Base-by-base conservation (phyloP, 2,888 invertebrate genomes). In the Baronia brevicornis region DNA sequence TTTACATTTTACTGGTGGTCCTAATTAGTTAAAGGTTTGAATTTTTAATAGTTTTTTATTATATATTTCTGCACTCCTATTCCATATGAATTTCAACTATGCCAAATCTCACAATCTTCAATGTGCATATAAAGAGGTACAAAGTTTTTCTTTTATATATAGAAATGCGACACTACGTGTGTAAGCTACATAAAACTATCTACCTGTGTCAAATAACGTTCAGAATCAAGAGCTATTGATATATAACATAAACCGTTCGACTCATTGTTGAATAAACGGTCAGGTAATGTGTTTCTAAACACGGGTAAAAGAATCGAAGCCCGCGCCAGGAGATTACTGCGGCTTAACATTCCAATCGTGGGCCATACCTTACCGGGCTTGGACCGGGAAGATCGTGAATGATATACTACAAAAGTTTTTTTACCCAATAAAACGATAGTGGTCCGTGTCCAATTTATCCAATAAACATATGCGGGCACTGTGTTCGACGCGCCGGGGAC, bases 221-320 rank as follows among this genome's bases (percentile, higher is more conserved):
- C 45, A 52, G 57, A 9, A 59, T 63, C 59, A 40, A 58, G n/a
- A n/a, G 57, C 62, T 60, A 34, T 36, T 33, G 30, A 31, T 38
- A 33, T 38, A n/a, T 20, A 23, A n/a, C n/a, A n/a, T n/a, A 75
- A 78, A 64, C 72, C 71, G 72, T 74, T 72, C 65, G 72, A 70
- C 57, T 51, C 51, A 54, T 56, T 54, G 60, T 67, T 66, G 61
- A 68, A 70, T 66, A 68, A 61, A 60, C 63, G 63, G 59, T 67
- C 79, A 80, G 80, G 79, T 79, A 80, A 73, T 69, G 67, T 74
- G 72, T 70, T 72, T 70, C 62, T 69, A 77, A 71, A 67, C 68
- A 60, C 40, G 39, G 43, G 41, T 43, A 47, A 40, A 33, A 67
- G 60, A 56, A 53, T 60, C 60, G 50, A 52, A 49, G 58, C 48